These are phyloP conservation scores for Nycticorax nycticorax DNA, from an alignment of 2,113 vertebrate species.

Conservation along the genomic window DNA sequence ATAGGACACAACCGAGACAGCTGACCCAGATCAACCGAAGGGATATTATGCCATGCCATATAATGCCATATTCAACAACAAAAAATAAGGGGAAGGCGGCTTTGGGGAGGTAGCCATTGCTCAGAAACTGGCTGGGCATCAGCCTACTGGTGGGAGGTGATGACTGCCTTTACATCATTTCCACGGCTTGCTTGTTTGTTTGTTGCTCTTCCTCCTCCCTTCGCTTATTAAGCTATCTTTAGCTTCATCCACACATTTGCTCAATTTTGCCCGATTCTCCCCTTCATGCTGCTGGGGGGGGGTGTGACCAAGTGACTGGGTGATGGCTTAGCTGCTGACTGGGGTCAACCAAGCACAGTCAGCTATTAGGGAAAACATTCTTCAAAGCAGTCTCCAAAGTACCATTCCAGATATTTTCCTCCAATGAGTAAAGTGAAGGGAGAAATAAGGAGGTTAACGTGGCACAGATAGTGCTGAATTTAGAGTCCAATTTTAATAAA, in stretches of 20 bases:
- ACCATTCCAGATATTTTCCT: neutral
- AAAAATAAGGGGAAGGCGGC: neutral
- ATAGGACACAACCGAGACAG: neutral
- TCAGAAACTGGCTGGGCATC: neutral
- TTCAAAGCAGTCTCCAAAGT: neutral
- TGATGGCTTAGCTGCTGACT: neutral
- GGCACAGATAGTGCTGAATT: neutral
- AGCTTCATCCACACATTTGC: neutral
- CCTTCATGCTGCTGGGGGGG: neutral
- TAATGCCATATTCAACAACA: neutral
- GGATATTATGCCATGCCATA: neutral
- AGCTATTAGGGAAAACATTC: neutral
- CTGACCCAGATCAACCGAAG: neutral
- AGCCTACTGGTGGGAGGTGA: neutral
- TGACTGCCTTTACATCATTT: neutral
- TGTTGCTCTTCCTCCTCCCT: neutral
- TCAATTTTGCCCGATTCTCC: neutral
- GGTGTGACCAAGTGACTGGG: rapidly evolving
- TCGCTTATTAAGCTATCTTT: neutral
- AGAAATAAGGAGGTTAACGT: neutral
- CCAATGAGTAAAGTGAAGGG: neutral
- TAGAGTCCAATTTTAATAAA: slow-evolving; percentile 11
- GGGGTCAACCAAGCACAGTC: neutral
- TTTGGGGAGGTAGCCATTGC: rapidly evolving
- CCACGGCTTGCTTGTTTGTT: rapidly evolving